A percentile compares a stretch with the other conserved stretches of the same genome.
Conservation (phyloP, 2,797 vertebrate species). For the Eulemur mongoz region DNA sequence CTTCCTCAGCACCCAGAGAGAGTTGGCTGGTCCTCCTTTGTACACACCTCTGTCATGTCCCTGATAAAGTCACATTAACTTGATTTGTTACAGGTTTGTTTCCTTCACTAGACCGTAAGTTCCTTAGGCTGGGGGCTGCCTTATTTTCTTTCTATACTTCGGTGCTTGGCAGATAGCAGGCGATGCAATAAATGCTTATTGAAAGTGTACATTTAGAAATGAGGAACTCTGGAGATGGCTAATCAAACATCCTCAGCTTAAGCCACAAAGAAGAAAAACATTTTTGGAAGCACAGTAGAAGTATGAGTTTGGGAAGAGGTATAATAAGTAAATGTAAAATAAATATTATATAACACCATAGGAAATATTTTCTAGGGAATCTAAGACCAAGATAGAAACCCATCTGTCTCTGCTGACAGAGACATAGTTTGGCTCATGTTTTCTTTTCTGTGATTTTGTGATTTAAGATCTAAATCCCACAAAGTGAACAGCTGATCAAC, state of each 20-base stretch:
- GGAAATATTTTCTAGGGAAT: not conserved
- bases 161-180: not conserved
- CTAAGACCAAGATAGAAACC: slow-evolving; percentile 22
- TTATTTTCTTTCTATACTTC: not conserved
- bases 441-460: slow-evolving; percentile 38
- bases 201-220: not conserved
- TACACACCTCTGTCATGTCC: not conserved
- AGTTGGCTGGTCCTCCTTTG: not conserved
- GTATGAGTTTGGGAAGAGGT: not conserved
- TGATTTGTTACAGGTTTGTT: not conserved
- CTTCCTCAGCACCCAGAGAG: not conserved
- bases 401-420: not conserved
- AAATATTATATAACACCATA: not conserved
- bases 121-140: not conserved
- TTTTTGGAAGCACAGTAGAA: not conserved
- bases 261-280: not conserved
- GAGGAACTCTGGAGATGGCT: not conserved
- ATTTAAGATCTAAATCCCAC: not conserved
- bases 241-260: not conserved
- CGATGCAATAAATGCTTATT: not conserved
- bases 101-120: not conserved
- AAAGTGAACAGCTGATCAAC: not conserved
- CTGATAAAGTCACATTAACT: not conserved
- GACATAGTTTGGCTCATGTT: not conserved
- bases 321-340: slow-evolving; percentile 17